phyloP scores from a whole-genome alignment of 2,113 vertebrate species.

The Cyanistes caeruleus region DNA sequence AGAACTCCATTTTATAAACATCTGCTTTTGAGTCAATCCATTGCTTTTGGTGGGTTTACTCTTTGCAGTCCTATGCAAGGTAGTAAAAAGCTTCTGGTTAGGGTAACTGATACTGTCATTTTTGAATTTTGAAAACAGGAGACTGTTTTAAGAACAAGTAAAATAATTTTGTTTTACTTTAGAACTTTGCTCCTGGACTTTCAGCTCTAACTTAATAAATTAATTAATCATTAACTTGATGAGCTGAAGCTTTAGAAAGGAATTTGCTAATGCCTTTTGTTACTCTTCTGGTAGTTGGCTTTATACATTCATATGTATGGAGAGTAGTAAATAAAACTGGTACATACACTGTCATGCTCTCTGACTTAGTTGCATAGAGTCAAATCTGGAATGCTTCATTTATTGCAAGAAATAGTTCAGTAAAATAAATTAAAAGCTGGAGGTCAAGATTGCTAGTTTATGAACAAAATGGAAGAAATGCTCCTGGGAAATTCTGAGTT shows the following conservation, averaged over 20 bases:
- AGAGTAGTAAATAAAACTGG: not conserved
- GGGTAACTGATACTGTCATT: not conserved
- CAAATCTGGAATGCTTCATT: not conserved
- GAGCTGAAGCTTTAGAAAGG: not conserved
- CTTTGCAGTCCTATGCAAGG: not conserved
- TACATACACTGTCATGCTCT: not conserved
- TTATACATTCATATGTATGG: not conserved
- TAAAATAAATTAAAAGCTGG: conserved; percentile 5
- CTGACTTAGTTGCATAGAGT: not conserved
- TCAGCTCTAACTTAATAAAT: not conserved
- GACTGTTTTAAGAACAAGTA: not conserved
- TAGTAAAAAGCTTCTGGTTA: not conserved
- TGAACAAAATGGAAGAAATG: not conserved
- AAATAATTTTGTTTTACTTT: not conserved
- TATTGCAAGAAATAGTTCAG: conserved; percentile 6
- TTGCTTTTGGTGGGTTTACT: not conserved
- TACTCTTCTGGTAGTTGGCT: not conserved
- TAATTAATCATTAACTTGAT: not conserved
- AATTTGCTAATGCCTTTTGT: not conserved
- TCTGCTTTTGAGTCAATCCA: not conserved
- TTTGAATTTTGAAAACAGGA: not conserved
- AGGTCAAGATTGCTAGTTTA: not conserved
- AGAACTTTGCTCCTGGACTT: not conserved
- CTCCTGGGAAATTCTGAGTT: not conserved
- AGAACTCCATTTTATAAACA: not conserved